These are phyloP conservation scores for Chymomyza caudatula DNA, from an alignment of 2,888 invertebrate species.

Conservation along the genomic window DNA sequence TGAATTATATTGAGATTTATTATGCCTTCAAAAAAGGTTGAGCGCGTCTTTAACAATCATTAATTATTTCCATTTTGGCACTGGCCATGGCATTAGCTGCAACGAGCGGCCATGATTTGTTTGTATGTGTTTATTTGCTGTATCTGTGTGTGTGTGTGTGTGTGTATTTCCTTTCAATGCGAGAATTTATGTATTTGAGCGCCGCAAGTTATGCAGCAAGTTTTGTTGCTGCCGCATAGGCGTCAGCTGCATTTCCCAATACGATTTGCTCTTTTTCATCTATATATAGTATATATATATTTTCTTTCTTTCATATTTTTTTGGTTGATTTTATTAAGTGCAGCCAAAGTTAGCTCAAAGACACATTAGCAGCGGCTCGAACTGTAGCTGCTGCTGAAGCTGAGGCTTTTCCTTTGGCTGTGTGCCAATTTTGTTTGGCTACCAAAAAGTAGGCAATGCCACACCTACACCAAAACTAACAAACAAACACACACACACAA, in stretches of 20 bases:
- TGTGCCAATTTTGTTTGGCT: neutral
- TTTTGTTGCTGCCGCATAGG: constrained; percentile 23
- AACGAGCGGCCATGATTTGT: neutral
- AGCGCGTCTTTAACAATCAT: constrained; percentile 38
- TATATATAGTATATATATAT: neutral
- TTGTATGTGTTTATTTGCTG: constrained; percentile 3
- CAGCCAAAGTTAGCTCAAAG: neutral
- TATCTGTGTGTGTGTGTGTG: constrained; percentile 10
- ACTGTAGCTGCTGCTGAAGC: neutral
- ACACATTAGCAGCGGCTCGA: neutral
- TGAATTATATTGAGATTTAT: constrained; percentile 70
- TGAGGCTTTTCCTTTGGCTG: neutral
- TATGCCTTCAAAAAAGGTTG: constrained; percentile 27
- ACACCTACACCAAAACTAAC: neutral
- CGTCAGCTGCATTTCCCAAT: constrained; percentile 44
- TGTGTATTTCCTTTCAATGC: constrained; percentile 26
- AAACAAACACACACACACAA: neutral
- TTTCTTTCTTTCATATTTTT: constrained; percentile 37
- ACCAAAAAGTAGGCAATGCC: neutral
- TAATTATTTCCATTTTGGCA: constrained; percentile 46
- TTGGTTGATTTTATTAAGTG: constrained; percentile 15
- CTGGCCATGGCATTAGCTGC: constrained; percentile 1
- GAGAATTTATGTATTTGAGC: constrained; percentile 29
- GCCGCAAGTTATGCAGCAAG: constrained; percentile 48
- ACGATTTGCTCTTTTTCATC: neutral